phyloP scores from a whole-genome alignment of 2,113 vertebrate species.

The Collichthys lucidus region DNA sequence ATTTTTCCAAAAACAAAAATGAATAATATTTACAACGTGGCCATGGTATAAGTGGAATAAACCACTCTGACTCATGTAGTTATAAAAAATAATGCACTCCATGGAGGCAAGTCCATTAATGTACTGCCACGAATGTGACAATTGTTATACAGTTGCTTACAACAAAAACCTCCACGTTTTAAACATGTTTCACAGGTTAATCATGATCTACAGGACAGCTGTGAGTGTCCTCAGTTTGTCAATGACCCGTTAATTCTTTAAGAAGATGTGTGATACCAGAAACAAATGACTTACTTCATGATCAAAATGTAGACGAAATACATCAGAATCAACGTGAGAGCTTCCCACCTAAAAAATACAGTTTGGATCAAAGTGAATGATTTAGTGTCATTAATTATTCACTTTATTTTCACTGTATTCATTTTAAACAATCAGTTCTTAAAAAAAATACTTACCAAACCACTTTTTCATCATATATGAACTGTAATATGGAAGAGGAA shows the following conservation, averaged over 20 bases:
- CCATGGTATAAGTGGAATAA: not conserved
- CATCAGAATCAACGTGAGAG: slow-evolving; percentile 93
- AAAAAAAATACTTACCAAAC: slow-evolving; percentile 89
- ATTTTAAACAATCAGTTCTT: not conserved
- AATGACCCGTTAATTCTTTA: not conserved
- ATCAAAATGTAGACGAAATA: slow-evolving; percentile 96
- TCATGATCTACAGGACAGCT: not conserved
- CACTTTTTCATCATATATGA: slow-evolving; percentile 98
- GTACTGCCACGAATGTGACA: too few species aligned
- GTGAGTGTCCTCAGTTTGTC: not conserved
- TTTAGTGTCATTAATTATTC: not conserved
- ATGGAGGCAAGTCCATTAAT: too few species aligned
- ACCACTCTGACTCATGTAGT: not conserved
- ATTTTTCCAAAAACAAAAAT: too few species aligned
- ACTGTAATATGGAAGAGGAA: slow-evolving; percentile 84
- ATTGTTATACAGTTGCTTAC: too few species aligned
- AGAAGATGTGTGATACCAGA: not conserved
- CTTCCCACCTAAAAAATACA: slow-evolving; percentile 92
- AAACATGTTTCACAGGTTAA: not conserved
- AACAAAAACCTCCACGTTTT: too few species aligned
- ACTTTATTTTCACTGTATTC: too few species aligned
- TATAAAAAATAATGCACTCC: too few species aligned
- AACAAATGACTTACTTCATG: slow-evolving; percentile 92
- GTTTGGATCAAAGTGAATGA: not conserved
- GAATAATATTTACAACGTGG: not conserved